Percentiles rank a stretch among this genome's conserved stretches.
These are phyloP conservation scores for Peromyscus leucopus DNA, from an alignment of 2,113 vertebrate species.

Conservation along the genomic window DNA sequence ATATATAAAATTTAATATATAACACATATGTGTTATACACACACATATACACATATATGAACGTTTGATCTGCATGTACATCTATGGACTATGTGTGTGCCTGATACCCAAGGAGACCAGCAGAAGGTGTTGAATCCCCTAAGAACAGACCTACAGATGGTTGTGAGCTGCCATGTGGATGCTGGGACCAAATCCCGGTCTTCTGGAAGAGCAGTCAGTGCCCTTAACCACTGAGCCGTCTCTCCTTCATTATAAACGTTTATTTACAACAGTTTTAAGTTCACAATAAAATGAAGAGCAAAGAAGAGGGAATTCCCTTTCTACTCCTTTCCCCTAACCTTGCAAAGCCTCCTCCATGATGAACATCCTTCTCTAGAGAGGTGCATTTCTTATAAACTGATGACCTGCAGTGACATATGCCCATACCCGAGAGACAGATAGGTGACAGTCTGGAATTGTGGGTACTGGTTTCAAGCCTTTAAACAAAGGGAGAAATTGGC, in stretches of 20 bases:
- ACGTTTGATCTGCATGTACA: not conserved
- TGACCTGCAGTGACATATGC: not conserved
- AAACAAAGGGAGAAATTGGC: not conserved
- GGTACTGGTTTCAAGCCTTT: not conserved
- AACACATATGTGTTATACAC: too few species aligned
- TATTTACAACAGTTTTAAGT: not conserved
- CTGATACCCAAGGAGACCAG: not conserved
- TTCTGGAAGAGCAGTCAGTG: not conserved
- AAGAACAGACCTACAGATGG: not conserved
- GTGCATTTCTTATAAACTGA: not conserved
- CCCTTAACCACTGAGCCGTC: not conserved
- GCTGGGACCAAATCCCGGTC: not conserved
- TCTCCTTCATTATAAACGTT: not conserved
- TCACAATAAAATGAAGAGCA: not conserved
- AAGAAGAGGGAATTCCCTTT: not conserved
- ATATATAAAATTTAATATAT: not conserved
- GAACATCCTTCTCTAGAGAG: not conserved
- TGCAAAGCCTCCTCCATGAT: not conserved
- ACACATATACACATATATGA: not conserved
- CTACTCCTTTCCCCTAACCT: too few species aligned
- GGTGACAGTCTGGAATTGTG: not conserved
- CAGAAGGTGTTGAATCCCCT: not conserved
- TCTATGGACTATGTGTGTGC: not conserved
- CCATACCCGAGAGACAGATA: not conserved
- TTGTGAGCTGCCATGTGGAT: not conserved